Percentiles rank a stretch among this genome's conserved stretches.
Conservation (phyloP, 2,797 vertebrate genomes). For the Alcedo atthis region DNA sequence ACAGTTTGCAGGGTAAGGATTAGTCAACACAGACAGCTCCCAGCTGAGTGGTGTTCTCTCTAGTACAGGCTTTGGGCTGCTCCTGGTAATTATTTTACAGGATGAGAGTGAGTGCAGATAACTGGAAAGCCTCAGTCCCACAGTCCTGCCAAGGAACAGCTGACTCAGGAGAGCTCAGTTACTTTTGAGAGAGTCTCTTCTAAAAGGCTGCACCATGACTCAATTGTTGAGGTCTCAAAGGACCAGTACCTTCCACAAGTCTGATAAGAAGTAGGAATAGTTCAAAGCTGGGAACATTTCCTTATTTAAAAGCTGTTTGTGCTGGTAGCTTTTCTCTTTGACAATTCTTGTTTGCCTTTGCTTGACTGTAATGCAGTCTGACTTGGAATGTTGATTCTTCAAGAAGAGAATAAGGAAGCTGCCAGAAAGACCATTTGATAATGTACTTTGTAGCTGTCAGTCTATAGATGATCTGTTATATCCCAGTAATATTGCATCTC, state of each 20-base stretch:
- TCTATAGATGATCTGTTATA: neutral
- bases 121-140: neutral
- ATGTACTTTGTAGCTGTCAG: slow-evolving; percentile 29
- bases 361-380: slow-evolving; percentile 45
- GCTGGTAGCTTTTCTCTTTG: slow-evolving; percentile 25
- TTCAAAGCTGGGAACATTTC: neutral
- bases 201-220: neutral
- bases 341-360: slow-evolving; percentile 20
- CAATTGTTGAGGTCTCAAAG: neutral
- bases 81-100: neutral
- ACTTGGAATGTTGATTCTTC: slow-evolving; percentile 56
- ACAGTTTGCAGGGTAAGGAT: neutral
- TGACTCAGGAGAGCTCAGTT: neutral
- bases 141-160: neutral
- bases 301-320: slow-evolving; percentile 8
- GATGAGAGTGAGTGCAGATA: neutral
- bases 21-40: neutral
- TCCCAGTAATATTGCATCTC: slow-evolving; percentile 60
- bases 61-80: neutral
- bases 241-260: neutral
- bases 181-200: neutral
- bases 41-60: neutral
- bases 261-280: neutral
- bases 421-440: neutral
- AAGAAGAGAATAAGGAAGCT: slow-evolving; percentile 43